Evolutionary conservation across 2,888 invertebrate species (phyloP).

Genomic region (Platycnemis pennipes): DNA sequence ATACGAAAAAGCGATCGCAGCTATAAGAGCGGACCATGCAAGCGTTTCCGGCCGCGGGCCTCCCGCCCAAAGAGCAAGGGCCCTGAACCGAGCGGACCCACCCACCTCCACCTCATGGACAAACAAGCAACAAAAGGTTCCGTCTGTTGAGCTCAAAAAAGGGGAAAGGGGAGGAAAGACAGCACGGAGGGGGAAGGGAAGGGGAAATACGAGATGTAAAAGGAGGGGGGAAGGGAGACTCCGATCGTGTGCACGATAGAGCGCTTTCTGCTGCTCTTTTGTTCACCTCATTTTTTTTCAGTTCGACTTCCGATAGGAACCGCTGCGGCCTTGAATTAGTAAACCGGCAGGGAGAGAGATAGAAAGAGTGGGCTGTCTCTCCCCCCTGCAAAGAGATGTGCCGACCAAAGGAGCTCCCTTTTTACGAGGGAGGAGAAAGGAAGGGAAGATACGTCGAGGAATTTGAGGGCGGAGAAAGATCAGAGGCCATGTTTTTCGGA

Average conservation of each 20-base stretch:
- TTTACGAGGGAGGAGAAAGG: background rate
- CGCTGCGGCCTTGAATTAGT: conserved; percentile 42
- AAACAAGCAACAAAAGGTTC: conserved; percentile 28
- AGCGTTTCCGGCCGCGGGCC: background rate
- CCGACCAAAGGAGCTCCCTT: background rate
- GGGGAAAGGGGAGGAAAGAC: background rate
- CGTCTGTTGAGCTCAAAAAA: background rate
- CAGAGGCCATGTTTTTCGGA: background rate
- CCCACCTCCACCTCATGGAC: background rate
- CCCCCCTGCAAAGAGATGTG: conserved; percentile 4
- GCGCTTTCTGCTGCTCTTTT: background rate
- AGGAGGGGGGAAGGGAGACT: background rate
- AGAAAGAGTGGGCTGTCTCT: background rate
- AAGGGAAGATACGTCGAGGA: conserved; percentile 30
- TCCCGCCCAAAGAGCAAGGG: background rate
- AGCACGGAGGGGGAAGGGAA: background rate
- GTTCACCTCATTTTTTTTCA: background rate
- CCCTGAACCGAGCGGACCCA: background rate
- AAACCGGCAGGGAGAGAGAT: background rate
- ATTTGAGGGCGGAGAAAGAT: background rate
- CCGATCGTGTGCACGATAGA: background rate
- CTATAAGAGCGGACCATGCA: background rate
- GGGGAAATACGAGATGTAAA: background rate
- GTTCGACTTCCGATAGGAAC: conserved; percentile 36
- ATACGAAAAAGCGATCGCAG: background rate